Base-by-base conservation (phyloP, 1,140 invertebrate species). In the Spodoptera litura region DNA sequence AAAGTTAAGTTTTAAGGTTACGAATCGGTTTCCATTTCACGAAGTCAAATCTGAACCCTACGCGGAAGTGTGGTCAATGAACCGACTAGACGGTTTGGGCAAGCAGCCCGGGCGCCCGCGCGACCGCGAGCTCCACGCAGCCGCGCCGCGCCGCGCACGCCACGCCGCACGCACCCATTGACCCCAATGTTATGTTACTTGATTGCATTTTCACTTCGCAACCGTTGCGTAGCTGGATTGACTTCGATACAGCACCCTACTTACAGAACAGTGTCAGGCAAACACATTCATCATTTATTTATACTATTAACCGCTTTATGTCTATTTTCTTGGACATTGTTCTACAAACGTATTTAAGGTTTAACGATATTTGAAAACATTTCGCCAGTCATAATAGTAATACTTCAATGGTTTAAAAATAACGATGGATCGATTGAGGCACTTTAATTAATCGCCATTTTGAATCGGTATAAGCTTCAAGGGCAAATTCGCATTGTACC, bases 161-260 rank as follows among this genome's bases (percentile, higher is more conserved):
- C n/a, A 71, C 81, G 81, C 62, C 62, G 76, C 62, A 83, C 78
- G 79, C 74, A 84, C 80, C 66, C 78, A 82, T 79, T 87, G 85
- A 89, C 87, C 86, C 82, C 71, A 86, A 79, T 82, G 77, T 70
- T 79, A 83, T 85, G 81, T 80, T 83, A 81, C 77, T 77, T 78
- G 77, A 82, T 82, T 82, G 84, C 82, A 83, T 83, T 87, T 85
- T 85, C 83, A 86, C 84, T 84, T 83, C 80, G 82, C 80, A 79
- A 79, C 62, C 31, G 73, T 75, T 75, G 73, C 73, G 73, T 75
- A 55, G 59, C 56, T 74, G 59, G 56, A 53, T 62, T 11, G 71
- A 53, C 56, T 75, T 49, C 59, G 44, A 75, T 56, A 71, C 68
- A 55, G 53, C 68, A 75, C 53, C 44, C 20, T 59, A 75, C 58